These are phyloP conservation scores for Eidolon helvum DNA, from an alignment of 2,113 vertebrate genomes.

Conservation along the genomic window DNA sequence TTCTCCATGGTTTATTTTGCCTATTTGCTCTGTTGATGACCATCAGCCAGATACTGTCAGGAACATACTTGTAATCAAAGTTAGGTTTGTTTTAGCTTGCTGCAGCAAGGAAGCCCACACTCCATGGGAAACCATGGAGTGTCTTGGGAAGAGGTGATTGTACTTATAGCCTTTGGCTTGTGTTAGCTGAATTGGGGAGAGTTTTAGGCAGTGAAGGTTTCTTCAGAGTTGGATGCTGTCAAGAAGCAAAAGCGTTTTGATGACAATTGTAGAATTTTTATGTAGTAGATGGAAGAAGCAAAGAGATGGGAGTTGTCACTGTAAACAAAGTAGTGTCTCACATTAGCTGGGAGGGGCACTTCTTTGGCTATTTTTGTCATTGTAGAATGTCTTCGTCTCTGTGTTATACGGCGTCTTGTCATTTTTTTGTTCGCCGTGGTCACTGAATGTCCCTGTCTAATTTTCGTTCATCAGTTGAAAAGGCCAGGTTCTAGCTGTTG, in stretches of 20 bases:
- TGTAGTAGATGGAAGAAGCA: neutral
- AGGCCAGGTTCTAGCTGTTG: neutral
- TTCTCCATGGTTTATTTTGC: neutral
- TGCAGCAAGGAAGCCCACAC: neutral
- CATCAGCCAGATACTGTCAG: neutral
- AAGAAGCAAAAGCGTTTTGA: neutral
- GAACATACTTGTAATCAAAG: neutral
- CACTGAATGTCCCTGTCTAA: neutral
- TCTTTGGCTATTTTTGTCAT: neutral
- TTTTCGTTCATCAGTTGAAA: neutral
- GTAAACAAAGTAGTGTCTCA: neutral
- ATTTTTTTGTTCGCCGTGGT: neutral
- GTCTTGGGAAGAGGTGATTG: neutral
- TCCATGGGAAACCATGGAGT: neutral
- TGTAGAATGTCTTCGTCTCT: neutral
- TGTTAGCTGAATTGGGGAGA: neutral
- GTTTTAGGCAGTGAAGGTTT: neutral
- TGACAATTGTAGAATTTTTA: neutral
- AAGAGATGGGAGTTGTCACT: neutral
- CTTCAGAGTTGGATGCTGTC: neutral
- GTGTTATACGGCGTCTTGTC: neutral
- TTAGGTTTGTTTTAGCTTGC: neutral
- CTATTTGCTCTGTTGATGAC: neutral
- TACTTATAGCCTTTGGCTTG: neutral
- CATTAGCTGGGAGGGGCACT: neutral